Conservation (phyloP, 2,888 invertebrate genomes). For the Drosophila nigricruria region DNA sequence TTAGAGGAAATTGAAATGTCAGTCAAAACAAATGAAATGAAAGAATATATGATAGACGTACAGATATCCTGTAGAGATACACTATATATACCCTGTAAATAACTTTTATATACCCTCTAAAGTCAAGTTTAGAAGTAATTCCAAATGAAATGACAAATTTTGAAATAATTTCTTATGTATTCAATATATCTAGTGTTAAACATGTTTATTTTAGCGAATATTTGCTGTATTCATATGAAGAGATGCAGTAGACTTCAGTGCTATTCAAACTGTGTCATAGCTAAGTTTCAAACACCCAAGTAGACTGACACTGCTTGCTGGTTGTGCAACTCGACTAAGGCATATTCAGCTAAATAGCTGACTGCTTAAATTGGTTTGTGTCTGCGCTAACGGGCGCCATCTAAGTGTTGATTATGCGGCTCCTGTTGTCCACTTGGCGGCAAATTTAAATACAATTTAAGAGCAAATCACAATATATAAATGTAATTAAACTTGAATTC, state of each 20-base stretch:
- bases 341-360: background rate
- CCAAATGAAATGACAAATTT: too few species aligned
- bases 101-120: too few species aligned
- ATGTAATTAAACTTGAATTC: background rate
- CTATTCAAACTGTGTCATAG: background rate
- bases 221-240: background rate
- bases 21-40: background rate
- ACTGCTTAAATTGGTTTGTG: background rate
- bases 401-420: constrained; percentile 1
- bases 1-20: background rate
- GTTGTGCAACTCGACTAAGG: background rate
- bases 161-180: too few species aligned
- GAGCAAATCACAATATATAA: background rate
- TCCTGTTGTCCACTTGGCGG: background rate
- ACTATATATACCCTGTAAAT: background rate
- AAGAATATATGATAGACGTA: background rate
- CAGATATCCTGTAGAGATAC: background rate
- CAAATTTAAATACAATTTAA: background rate
- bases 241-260: background rate
- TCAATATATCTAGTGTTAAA: too few species aligned
- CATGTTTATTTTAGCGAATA: background rate
- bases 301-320: constrained; percentile 13
- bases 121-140: too few species aligned
- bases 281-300: background rate
- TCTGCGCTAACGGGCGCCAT: constrained; percentile 5